These are phyloP conservation scores for Thinocorus orbignyianus DNA, from an alignment of 2,113 vertebrate genomes.

Conservation along the genomic window DNA sequence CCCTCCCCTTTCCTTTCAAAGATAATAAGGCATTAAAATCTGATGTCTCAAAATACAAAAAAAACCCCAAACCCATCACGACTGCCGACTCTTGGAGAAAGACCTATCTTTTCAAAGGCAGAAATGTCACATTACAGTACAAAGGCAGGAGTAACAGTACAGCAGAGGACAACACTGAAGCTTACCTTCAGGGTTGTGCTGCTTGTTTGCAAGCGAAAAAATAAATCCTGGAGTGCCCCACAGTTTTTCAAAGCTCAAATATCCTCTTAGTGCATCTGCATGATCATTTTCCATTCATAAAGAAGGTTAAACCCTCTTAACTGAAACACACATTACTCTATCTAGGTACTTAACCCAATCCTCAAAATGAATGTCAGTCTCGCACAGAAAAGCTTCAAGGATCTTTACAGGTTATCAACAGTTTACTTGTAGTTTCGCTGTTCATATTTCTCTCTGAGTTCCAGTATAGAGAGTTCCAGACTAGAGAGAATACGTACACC, in stretches of 20 bases:
- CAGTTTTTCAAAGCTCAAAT: neutral
- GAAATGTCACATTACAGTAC: neutral
- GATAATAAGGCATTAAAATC: neutral
- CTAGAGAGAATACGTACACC: accelerated
- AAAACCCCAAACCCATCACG: accelerated
- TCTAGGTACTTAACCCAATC: neutral
- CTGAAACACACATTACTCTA: neutral
- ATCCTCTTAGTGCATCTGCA: neutral
- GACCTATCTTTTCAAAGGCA: neutral
- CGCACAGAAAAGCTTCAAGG: neutral
- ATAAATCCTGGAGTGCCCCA: neutral
- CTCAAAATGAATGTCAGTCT: neutral
- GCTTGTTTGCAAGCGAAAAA: neutral
- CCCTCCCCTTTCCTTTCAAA: neutral
- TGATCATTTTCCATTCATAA: neutral
- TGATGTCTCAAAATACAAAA: neutral
- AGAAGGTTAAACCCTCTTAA: neutral
- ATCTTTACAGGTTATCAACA: neutral
- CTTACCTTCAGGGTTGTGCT: neutral
- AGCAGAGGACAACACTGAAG: neutral
- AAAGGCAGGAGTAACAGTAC: neutral
- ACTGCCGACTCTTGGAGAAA: neutral
- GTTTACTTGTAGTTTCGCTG: neutral
- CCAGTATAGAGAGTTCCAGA: neutral
- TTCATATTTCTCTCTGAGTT: neutral